phyloP scores from a whole-genome alignment of 2,113 vertebrate species.

The Chitala chitala region DNA sequence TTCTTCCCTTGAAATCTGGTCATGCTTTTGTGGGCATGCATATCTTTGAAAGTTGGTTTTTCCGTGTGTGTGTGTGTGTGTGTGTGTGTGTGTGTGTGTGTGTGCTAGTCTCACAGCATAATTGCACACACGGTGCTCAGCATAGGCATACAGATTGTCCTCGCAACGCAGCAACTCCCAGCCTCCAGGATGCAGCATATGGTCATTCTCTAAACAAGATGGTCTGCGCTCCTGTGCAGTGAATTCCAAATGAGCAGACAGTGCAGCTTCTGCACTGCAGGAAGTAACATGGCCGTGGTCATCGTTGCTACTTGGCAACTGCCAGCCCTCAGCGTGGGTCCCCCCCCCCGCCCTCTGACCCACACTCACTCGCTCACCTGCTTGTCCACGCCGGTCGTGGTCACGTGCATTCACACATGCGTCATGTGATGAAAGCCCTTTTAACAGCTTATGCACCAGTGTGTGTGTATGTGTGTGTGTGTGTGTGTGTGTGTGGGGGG shows the following conservation, averaged over 20 bases:
- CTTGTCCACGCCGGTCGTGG: neutral
- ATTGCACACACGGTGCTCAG: neutral
- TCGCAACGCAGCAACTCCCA: neutral
- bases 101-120: neutral
- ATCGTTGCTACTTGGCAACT: neutral
- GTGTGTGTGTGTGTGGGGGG: neutral
- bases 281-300: neutral
- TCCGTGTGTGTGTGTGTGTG: neutral
- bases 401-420: neutral
- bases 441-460: neutral
- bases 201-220: conserved; percentile 13
- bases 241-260: neutral
- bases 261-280: neutral
- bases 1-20: too few species aligned
- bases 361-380: too few species aligned
- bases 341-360: neutral
- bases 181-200: conserved; percentile 15
- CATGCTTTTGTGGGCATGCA: neutral
- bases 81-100: conserved; percentile 5
- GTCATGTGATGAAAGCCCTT: neutral
- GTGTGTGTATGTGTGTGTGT: neutral
- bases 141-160: conserved; percentile 6
- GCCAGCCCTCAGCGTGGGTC: neutral
- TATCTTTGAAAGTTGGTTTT: neutral
- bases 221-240: neutral